Evolutionary conservation across 2,888 invertebrate genomes (phyloP).

Genomic region (Drosophila maculinotata): DNA sequence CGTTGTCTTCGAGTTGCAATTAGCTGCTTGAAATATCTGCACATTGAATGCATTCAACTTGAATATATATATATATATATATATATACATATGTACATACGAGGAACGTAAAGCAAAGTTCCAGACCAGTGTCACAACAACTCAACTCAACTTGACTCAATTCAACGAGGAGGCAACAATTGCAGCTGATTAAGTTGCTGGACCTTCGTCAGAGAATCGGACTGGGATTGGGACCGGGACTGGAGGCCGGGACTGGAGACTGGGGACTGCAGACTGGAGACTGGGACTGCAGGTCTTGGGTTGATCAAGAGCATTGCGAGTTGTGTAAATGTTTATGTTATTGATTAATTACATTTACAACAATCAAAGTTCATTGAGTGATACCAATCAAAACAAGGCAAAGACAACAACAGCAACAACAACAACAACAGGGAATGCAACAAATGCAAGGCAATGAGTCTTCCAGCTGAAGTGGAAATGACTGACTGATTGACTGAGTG

Average conservation of each 20-base stretch:
- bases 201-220: neutral
- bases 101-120: neutral
- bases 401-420: conserved; percentile 33
- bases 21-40: neutral
- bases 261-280: neutral
- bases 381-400: conserved; percentile 80
- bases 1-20: no score
- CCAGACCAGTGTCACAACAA: neutral
- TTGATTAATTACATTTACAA: conserved; percentile 81
- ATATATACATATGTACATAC: neutral
- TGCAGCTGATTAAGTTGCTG: conserved; percentile 64
- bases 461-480: conserved; percentile 54
- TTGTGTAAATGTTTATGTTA: conserved; percentile 75
- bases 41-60: conserved; percentile 6
- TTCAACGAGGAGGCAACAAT: conserved; percentile 38
- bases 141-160: conserved; percentile 18
- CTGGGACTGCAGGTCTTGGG: conserved; percentile 13
- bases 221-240: neutral
- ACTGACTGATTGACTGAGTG: conserved; percentile 49
- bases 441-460: conserved; percentile 65
- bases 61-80: no score
- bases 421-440: conserved; percentile 12
- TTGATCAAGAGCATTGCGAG: conserved; percentile 18
- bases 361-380: conserved; percentile 80
- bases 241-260: conserved; percentile 4